These are phyloP conservation scores for Drosophila limbata DNA, from an alignment of 2,888 invertebrate species.

Conservation along the genomic window DNA sequence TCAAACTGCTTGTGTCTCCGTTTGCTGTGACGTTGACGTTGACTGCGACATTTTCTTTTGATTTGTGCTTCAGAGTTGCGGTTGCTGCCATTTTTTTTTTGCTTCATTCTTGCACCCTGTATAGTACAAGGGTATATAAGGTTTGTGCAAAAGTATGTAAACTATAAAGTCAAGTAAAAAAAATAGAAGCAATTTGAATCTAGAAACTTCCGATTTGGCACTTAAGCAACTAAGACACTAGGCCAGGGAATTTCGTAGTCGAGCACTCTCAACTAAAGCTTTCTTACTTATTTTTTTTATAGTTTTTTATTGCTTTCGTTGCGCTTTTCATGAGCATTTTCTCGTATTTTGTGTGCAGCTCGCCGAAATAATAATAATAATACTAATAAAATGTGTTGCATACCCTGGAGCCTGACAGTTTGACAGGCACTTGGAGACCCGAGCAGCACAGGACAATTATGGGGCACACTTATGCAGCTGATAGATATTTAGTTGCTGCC, in stretches of 20 bases:
- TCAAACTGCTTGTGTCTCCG: conserved; percentile 36
- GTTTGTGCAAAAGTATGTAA: too few relatives aligned
- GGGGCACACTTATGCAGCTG: conserved; percentile 28
- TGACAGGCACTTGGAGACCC: conserved; percentile 39
- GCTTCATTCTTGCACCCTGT: conserved; percentile 1
- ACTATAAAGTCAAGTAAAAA: too few relatives aligned
- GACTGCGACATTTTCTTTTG: conserved; percentile 48
- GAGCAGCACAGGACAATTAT: conserved; percentile 44
- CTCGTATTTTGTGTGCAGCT: conserved; percentile 25
- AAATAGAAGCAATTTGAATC: background rate
- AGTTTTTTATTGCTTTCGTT: conserved; percentile 42
- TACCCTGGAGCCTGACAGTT: conserved; percentile 40
- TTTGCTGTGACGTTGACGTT: conserved; percentile 33
- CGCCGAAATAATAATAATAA: conserved; percentile 24
- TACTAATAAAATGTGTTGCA: conserved; percentile 40
- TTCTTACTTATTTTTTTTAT: background rate
- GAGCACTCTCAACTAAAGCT: background rate
- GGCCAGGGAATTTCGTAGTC: background rate
- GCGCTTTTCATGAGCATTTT: conserved; percentile 30
- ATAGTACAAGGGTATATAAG: background rate
- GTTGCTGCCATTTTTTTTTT: conserved; percentile 14
- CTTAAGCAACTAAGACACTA: background rate
- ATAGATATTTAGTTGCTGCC: background rate
- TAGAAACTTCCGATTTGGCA: background rate
- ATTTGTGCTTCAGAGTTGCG: conserved; percentile 40